Base-by-base conservation (phyloP, 2,888 invertebrate genomes). In the Trachelus troglodyta region DNA sequence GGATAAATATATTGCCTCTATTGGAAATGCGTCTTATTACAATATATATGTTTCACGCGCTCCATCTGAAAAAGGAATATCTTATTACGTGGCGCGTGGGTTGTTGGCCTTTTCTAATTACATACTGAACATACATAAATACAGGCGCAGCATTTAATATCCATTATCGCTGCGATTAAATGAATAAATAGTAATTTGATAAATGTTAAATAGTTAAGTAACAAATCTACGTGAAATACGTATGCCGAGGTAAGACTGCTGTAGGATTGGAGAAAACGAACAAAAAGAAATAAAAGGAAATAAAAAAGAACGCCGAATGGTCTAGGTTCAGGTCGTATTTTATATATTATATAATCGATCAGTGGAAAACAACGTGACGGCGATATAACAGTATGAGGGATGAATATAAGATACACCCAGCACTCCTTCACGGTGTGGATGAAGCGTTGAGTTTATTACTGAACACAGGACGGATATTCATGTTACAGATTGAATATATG, bases 231-330 rank as follows among this genome's bases (percentile, higher is more conserved):
- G 80, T 79, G 34, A 75, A 77, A 71, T 82, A 76, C 76, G 81
- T 83, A 83, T 79, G 81, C 80, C 81, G 82, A 82, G 79, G 82
- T 83, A 84, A 85, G 85, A 85, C 85, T 85, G 85, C 83, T 79
- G 76, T 78, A 78, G 76, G 73, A 78, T 76, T 56, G 15, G 56
- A 9, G 56, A 56, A 56, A 23, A 56, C 9, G 15, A 56, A 56
- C 1, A 56, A 56, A 56, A 23, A 1, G 2, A 23, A 56, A 40
- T 6, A 4, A 40, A 40, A 15, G 37, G 12, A 37, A 37, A 37
- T 37, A 40, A 37, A 37, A 4, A 23, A 56, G 56, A 56, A 56
- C 56, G 56, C 23, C 56, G 23, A 56, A 56, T 23, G 6, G 56
- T 15, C 56, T 9, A 2, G 23, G 56, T 56, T 71, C 71, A 71